Evolutionary conservation across 2,113 vertebrate species (phyloP).

Genomic region (Alces alces): DNA sequence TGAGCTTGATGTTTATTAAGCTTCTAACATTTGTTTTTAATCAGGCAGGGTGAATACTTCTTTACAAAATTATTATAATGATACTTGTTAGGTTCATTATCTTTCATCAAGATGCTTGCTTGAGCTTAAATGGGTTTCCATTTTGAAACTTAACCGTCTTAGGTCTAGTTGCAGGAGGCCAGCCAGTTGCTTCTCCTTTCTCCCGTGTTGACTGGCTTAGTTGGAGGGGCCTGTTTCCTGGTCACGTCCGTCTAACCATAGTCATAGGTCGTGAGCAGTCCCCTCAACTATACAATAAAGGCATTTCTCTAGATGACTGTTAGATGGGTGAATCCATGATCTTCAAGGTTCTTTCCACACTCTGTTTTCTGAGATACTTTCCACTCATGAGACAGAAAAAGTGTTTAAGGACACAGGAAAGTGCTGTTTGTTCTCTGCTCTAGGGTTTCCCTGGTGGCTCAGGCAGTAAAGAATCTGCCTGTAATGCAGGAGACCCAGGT

Average conservation of each 20-base stretch:
- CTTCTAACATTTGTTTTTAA: background rate
- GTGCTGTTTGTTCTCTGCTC: background rate
- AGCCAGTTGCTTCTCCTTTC: background rate
- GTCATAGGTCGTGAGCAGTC: background rate
- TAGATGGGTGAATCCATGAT: background rate
- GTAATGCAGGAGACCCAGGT: background rate
- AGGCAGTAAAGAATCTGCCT: background rate
- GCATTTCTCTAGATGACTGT: background rate
- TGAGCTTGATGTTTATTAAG: background rate
- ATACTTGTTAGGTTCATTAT: background rate
- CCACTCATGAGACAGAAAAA: conserved; percentile 8
- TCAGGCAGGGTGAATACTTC: background rate
- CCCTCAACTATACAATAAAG: conserved; percentile 24
- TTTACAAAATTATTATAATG: background rate
- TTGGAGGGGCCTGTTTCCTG: background rate
- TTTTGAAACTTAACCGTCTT: background rate
- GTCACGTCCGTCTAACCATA: background rate
- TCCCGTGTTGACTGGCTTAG: background rate
- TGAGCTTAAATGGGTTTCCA: background rate
- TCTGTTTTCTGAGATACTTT: background rate
- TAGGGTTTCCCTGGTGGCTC: background rate
- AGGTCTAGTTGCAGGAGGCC: background rate
- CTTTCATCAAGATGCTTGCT: background rate
- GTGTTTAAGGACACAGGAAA: background rate
- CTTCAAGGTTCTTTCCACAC: background rate